Percentiles rank a stretch among this genome's conserved stretches.
Evolutionary conservation across 2,888 invertebrate species (phyloP).

Genomic region (Drosophila paramelanica): DNA sequence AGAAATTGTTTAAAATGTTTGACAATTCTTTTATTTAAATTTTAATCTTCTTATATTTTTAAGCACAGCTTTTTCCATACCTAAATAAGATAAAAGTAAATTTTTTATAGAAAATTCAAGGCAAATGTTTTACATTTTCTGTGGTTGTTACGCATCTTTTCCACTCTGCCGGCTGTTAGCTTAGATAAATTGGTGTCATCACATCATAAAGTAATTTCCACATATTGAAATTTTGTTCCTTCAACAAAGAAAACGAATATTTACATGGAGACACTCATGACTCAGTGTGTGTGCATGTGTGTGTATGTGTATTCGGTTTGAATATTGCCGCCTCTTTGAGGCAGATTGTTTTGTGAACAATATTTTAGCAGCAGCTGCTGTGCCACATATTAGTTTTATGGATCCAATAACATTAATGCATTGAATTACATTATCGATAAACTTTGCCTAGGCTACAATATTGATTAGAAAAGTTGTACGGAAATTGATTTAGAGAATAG

Average conservation of each 20-base stretch:
- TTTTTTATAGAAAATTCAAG: conserved; percentile 1
- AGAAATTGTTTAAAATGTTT: no score
- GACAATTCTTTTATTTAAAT: background rate
- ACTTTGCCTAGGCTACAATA: conserved; percentile 44
- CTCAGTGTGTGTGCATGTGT: background rate
- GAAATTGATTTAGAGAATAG: background rate
- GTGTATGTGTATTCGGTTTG: conserved; percentile 37
- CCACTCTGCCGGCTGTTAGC: conserved; percentile 43
- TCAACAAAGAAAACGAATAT: conserved; percentile 26
- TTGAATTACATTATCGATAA: conserved; percentile 76
- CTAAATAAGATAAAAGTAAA: background rate
- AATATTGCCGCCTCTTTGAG: conserved; percentile 33
- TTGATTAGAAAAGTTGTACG: conserved; percentile 52
- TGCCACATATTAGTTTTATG: conserved; percentile 75
- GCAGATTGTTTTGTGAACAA: conserved; percentile 69
- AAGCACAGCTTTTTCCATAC: background rate
- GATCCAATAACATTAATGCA: conserved; percentile 77
- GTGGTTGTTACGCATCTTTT: conserved; percentile 3
- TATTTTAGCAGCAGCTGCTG: conserved; percentile 77
- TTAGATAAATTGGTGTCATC: conserved; percentile 85
- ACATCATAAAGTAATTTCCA: conserved; percentile 84
- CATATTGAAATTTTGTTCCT: conserved; percentile 82
- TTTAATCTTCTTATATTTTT: background rate
- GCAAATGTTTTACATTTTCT: conserved; percentile 25
- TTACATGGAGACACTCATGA: conserved; percentile 9